phyloP scores from a whole-genome alignment of 2,888 invertebrate genomes.

The Oscheius sp. region DNA sequence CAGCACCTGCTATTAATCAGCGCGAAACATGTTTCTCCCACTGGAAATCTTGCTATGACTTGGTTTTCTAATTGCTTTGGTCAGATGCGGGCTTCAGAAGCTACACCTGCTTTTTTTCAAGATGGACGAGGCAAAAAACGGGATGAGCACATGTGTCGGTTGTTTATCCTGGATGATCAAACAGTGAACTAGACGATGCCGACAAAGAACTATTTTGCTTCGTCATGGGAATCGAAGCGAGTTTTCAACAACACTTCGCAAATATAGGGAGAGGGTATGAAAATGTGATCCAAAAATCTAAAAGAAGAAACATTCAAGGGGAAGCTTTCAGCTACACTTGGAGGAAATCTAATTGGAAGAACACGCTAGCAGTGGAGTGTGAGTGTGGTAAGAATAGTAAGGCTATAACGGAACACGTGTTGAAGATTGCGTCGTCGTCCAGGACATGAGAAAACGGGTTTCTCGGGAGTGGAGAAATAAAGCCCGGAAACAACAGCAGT shows the following conservation, averaged over 20 bases:
- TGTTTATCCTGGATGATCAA: slow-evolving; percentile 30
- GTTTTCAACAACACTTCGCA: too few relatives aligned
- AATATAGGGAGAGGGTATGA: too few relatives aligned
- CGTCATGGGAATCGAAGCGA: too few relatives aligned
- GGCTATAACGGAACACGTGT: slow-evolving; percentile 3
- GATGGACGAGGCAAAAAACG: not conserved
- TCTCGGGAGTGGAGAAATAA: slow-evolving; percentile 14
- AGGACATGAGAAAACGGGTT: slow-evolving; percentile 3
- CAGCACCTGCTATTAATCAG: slow-evolving; percentile 37
- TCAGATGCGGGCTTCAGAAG: not conserved
- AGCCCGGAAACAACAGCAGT: slow-evolving; percentile 33
- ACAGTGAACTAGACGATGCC: slow-evolving; percentile 9
- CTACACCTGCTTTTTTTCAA: not conserved
- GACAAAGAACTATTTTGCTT: not conserved
- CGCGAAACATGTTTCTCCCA: slow-evolving; percentile 34
- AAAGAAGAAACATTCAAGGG: too few relatives aligned
- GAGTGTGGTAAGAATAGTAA: too few relatives aligned
- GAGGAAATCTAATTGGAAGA: too few relatives aligned
- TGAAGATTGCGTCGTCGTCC: slow-evolving; percentile 16
- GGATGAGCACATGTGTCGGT: slow-evolving; percentile 18
- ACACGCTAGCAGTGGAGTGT: too few relatives aligned
- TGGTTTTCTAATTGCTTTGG: slow-evolving; percentile 26
- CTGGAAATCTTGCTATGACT: slow-evolving; percentile 23
- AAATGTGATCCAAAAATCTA: too few relatives aligned
- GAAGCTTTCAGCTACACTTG: too few relatives aligned